Conservation (phyloP, 2,113 vertebrate genomes). For the Cathartes aura region DNA sequence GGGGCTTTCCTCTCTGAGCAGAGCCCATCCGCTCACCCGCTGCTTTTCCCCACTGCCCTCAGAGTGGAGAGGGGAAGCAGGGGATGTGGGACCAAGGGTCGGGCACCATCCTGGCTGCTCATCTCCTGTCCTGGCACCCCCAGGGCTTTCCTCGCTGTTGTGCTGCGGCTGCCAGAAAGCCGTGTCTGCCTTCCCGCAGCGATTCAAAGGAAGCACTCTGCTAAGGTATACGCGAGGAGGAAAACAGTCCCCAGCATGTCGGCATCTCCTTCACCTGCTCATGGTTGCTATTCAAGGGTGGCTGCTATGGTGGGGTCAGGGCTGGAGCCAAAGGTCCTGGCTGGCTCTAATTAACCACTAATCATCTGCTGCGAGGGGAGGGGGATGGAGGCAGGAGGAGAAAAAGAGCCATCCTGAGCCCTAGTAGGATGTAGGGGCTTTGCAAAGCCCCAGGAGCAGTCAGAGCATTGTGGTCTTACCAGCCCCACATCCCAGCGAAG, state of each 20-base stretch:
- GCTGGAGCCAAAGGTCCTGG: neutral
- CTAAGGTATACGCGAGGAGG: neutral
- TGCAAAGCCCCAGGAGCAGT: neutral
- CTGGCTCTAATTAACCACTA: conserved; percentile 6
- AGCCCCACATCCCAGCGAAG: neutral
- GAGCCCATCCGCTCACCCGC: rapidly evolving
- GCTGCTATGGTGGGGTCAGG: neutral
- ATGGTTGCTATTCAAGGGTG: neutral
- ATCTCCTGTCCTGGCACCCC: neutral
- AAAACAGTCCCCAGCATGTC: neutral
- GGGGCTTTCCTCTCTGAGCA: neutral
- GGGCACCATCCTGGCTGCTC: neutral
- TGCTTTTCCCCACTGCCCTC: neutral
- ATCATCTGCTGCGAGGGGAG: neutral
- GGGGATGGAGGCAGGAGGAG: rapidly evolving
- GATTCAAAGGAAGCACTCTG: neutral
- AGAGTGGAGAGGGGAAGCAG: neutral
- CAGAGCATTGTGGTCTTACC: neutral
- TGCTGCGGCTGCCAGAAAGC: neutral
- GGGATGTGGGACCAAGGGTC: neutral
- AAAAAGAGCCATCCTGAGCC: neutral
- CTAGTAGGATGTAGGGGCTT: neutral
- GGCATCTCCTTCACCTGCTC: neutral
- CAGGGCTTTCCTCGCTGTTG: neutral
- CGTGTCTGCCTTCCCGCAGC: rapidly evolving